Conservation (phyloP, 2,888 invertebrate species). For the Cephus nigrinus region DNA sequence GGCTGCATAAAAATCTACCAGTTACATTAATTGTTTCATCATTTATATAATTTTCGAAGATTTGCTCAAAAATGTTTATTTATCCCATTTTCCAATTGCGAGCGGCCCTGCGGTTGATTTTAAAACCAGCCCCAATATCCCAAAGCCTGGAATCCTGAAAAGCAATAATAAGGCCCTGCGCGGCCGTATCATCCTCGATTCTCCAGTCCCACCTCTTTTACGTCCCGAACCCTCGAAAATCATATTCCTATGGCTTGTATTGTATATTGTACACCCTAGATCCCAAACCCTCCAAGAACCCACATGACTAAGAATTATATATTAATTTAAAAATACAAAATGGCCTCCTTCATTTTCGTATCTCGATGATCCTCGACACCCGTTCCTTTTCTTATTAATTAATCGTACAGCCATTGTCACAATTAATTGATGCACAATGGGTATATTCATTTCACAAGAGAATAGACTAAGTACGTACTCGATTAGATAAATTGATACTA, state of each 20-base stretch:
- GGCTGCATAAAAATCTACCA: neutral
- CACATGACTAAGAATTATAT: slow-evolving; percentile 63
- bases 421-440: neutral
- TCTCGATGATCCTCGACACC: neutral
- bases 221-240: slow-evolving; percentile 36
- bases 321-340: slow-evolving; percentile 64
- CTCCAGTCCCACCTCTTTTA: neutral
- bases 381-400: neutral
- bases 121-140: slow-evolving; percentile 21
- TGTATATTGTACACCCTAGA: slow-evolving; percentile 60
- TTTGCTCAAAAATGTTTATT: slow-evolving; percentile 46
- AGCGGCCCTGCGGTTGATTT: slow-evolving; percentile 34
- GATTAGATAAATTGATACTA: neutral
- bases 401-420: neutral
- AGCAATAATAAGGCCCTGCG: slow-evolving; percentile 44
- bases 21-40: neutral
- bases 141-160: slow-evolving; percentile 12
- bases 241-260: slow-evolving; percentile 64
- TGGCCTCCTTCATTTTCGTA: slow-evolving; percentile 2
- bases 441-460: neutral
- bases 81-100: slow-evolving; percentile 30
- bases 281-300: slow-evolving; percentile 49
- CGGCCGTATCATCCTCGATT: slow-evolving; percentile 45
- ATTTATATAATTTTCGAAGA: slow-evolving; percentile 19
- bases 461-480: neutral